A percentile compares a stretch with the other conserved stretches of the same genome.
phyloP scores from a whole-genome alignment of 30 jellyfish, hydroid and myxozoan species.

The Sanderia malayensis region DNA sequence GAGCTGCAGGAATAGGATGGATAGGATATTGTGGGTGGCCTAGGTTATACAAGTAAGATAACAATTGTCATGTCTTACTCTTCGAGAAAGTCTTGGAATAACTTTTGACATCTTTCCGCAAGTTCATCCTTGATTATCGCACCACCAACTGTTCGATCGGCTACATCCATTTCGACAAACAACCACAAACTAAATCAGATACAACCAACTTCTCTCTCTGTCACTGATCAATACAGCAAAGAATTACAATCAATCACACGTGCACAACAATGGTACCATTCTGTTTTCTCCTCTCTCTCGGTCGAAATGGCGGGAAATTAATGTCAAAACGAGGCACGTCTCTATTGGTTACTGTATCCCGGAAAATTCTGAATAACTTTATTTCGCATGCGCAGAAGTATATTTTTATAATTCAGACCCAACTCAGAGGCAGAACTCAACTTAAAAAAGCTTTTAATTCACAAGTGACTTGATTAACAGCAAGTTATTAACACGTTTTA shows the following conservation, averaged over 20 bases:
- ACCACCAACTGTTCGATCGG: constrained; percentile 79
- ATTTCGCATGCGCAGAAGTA: too few species aligned
- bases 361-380: too few species aligned
- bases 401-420: too few species aligned
- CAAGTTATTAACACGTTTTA: not conserved
- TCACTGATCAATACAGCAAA: not conserved
- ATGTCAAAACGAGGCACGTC: not conserved
- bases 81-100: constrained; percentile 91
- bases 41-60: too few species aligned
- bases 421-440: too few species aligned
- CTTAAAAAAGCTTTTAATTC: too few species aligned
- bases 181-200: not conserved
- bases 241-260: too few species aligned
- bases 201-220: not conserved
- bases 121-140: constrained; percentile 81
- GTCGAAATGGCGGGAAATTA: not conserved
- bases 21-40: too few species aligned
- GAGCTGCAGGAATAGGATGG: too few species aligned
- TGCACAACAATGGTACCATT: too few species aligned
- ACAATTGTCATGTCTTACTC: constrained; percentile 58
- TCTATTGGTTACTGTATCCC: too few species aligned
- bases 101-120: constrained; percentile 91
- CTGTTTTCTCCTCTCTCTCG: not conserved
- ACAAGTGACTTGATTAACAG: not conserved
- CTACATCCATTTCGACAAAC: constrained; percentile 74